These are phyloP conservation scores for Anneissia japonica DNA, from an alignment of 35 echinoderm and acorn worm genomes.

Conservation along the genomic window DNA sequence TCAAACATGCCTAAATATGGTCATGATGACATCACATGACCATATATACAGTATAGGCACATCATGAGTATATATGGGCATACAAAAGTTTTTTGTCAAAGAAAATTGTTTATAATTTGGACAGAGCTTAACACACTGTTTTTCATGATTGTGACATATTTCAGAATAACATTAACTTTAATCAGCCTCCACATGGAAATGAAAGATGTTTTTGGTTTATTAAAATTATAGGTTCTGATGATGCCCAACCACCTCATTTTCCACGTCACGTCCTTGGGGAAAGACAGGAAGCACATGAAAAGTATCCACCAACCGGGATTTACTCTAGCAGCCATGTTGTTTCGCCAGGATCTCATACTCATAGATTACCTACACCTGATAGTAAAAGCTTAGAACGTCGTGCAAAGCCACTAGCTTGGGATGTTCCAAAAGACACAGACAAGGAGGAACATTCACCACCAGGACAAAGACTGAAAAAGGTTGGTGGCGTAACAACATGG, in stretches of 20 bases:
- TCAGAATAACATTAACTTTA: too few species aligned
- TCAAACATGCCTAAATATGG: too few species aligned
- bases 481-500: background rate
- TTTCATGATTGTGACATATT: too few species aligned
- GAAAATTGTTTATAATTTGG: too few species aligned
- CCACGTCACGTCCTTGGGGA: slow-evolving; percentile 49
- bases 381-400: background rate
- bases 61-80: too few species aligned
- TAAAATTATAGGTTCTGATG: slow-evolving; percentile 71
- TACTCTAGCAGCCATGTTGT: background rate
- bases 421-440: background rate
- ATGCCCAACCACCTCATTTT: slow-evolving; percentile 75
- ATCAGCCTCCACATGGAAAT: too few species aligned
- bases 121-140: too few species aligned
- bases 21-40: too few species aligned
- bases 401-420: background rate
- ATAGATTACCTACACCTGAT: background rate
- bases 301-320: background rate
- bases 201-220: background rate
- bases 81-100: too few species aligned
- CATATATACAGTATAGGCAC: too few species aligned
- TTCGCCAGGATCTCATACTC: background rate
- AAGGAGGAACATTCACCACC: background rate
- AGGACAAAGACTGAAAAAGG: background rate
- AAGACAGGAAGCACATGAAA: background rate